Evolutionary conservation across 2,888 invertebrate species (phyloP).

Genomic region (Dromius quadrimaculatus): DNA sequence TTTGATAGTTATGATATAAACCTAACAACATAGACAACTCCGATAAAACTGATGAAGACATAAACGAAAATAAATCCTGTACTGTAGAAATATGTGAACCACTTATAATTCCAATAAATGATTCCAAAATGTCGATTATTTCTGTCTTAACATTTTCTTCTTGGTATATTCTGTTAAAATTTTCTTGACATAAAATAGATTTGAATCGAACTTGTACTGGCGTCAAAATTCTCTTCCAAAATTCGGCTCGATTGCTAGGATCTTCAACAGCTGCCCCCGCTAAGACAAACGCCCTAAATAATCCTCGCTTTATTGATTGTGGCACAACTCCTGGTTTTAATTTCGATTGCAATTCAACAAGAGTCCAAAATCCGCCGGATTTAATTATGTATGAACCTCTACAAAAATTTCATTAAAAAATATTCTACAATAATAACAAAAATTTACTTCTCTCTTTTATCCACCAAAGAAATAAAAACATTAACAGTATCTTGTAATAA

Average conservation of each 20-base stretch:
- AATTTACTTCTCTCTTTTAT: constrained; percentile 44
- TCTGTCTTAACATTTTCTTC: constrained; percentile 76
- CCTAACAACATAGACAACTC: constrained; percentile 79
- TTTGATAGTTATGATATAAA: constrained; percentile 83
- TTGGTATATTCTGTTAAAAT: constrained; percentile 70
- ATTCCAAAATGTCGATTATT: constrained; percentile 81
- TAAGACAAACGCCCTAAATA: constrained; percentile 80
- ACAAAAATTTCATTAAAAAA: constrained; percentile 27
- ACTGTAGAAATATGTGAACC: constrained; percentile 70
- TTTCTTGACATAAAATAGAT: constrained; percentile 68
- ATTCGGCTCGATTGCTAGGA: constrained; percentile 59
- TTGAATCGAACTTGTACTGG: constrained; percentile 70
- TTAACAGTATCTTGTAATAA: constrained; percentile 75
- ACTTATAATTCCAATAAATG: constrained; percentile 78
- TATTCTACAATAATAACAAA: constrained; percentile 8
- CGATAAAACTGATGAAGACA: constrained; percentile 74
- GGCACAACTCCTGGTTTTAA: constrained; percentile 70
- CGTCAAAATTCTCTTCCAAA: constrained; percentile 66
- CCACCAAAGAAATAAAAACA: constrained; percentile 66
- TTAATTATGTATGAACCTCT: constrained; percentile 67
- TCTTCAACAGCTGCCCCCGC: constrained; percentile 70
- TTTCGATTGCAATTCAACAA: constrained; percentile 69
- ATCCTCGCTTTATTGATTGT: constrained; percentile 72
- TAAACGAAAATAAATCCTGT: constrained; percentile 69
- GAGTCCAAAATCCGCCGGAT: constrained; percentile 70